Conservation (phyloP, 2,113 vertebrate species). For the Aegithalos caudatus region DNA sequence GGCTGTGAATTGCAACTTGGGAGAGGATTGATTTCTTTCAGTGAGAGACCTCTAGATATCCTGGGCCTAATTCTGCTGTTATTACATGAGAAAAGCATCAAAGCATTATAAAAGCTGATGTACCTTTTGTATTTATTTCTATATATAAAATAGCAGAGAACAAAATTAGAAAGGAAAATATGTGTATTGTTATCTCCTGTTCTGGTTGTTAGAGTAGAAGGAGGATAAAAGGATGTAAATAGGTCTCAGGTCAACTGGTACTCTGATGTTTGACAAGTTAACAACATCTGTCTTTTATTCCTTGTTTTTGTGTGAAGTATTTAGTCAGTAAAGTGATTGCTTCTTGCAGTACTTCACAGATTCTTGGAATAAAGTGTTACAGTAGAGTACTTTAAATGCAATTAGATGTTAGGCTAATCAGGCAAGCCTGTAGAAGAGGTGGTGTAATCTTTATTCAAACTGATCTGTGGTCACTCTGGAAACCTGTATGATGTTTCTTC, state of each 20-base stretch:
- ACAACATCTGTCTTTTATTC: not conserved
- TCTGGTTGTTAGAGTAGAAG: not conserved
- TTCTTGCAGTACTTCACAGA: not conserved
- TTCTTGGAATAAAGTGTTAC: not conserved
- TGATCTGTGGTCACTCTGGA: not conserved
- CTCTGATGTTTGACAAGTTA: not conserved
- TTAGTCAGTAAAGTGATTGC: not conserved
- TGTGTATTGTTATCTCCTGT: rapidly evolving
- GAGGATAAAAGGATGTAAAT: not conserved
- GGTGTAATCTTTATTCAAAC: not conserved
- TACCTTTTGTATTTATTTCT: not conserved
- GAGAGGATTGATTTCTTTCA: not conserved
- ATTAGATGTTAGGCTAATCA: not conserved
- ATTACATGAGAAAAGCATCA: not conserved
- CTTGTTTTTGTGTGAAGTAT: not conserved
- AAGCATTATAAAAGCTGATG: not conserved
- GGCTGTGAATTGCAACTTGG: not conserved
- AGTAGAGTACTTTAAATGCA: not conserved
- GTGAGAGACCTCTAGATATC: not conserved
- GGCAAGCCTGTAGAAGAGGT: not conserved
- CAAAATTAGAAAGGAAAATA: not conserved
- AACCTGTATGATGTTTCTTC: not conserved
- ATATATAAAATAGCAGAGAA: not conserved
- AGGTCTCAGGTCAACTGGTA: not conserved
- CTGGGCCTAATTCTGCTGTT: not conserved